Evolutionary conservation across 1,140 invertebrate genomes (phyloP).

Genomic region (Cardiocondyla obscurior): DNA sequence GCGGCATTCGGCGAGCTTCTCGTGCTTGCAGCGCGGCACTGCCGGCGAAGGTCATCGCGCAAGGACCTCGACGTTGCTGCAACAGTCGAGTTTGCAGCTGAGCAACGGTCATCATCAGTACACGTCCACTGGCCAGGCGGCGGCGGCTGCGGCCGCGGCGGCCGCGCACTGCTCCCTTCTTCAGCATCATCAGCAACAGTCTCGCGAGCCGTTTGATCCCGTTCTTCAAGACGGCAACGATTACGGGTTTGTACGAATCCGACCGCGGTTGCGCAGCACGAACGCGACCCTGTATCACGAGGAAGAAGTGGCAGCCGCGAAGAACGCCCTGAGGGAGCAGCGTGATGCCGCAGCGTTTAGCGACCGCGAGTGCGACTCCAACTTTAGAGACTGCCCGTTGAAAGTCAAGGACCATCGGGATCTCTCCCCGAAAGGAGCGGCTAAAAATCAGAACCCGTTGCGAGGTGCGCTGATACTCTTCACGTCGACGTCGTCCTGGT

Average conservation of each 20-base stretch:
- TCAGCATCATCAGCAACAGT: slow-evolving; percentile 70
- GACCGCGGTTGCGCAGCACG: slow-evolving; percentile 81
- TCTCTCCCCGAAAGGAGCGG: slow-evolving; percentile 65
- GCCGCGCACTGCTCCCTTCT: slow-evolving; percentile 71
- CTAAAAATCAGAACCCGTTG: slow-evolving; percentile 77
- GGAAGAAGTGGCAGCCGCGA: slow-evolving; percentile 68
- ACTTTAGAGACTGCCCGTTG: slow-evolving; percentile 66
- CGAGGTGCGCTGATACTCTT: slow-evolving; percentile 80
- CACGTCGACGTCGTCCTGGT: slow-evolving; percentile 82
- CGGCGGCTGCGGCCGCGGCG: slow-evolving; percentile 31
- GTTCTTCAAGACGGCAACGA: slow-evolving; percentile 74
- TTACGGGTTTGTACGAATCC: slow-evolving; percentile 82
- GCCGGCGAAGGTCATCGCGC: slow-evolving; percentile 79
- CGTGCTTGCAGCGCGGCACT: slow-evolving; percentile 82
- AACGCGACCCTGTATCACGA: slow-evolving; percentile 77
- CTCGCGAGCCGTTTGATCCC: slow-evolving; percentile 57
- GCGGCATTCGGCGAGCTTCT: slow-evolving; percentile 84
- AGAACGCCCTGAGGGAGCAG: slow-evolving; percentile 66
- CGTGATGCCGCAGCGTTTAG: slow-evolving; percentile 71
- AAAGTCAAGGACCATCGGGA: slow-evolving; percentile 68
- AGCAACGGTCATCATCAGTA: slow-evolving; percentile 72
- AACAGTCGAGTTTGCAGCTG: slow-evolving; percentile 76
- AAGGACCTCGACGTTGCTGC: slow-evolving; percentile 83
- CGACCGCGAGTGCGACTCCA: slow-evolving; percentile 74
- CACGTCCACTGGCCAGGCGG: slow-evolving; percentile 52